Evolutionary conservation across 64 coral and sea anemone species (phyloP).

Genomic region (Stichodactyla helianthus): DNA sequence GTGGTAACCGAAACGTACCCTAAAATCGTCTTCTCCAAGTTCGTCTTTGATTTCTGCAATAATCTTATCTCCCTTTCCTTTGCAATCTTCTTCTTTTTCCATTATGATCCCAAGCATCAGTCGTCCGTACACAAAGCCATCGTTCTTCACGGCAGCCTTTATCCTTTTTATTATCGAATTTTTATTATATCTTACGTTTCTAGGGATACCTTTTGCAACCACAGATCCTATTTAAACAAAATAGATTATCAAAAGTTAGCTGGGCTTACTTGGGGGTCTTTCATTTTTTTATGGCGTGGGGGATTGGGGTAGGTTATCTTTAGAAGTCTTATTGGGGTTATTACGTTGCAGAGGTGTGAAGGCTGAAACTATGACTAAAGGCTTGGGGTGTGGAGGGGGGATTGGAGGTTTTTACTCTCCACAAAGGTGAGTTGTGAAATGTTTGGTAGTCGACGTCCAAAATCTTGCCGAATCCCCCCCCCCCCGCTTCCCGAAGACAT

Average conservation of each 20-base stretch:
- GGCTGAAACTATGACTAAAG: too few species aligned
- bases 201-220: neutral
- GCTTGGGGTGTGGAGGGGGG: too few species aligned
- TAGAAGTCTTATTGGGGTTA: neutral
- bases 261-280: neutral
- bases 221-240: neutral
- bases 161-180: neutral
- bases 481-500: too few species aligned
- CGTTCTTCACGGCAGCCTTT: neutral
- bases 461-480: too few species aligned
- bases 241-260: neutral
- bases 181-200: neutral
- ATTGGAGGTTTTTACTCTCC: too few species aligned
- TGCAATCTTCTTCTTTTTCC: slow-evolving; percentile 25
- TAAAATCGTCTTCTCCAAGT: slow-evolving; percentile 21
- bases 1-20: neutral
- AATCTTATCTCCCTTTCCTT: slow-evolving; percentile 25
- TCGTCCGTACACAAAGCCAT: slow-evolving; percentile 2
- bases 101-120: slow-evolving; percentile 16
- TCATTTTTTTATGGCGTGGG: neutral
- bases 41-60: slow-evolving; percentile 16
- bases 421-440: too few species aligned
- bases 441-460: too few species aligned
- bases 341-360: too few species aligned
- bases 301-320: neutral